These are phyloP conservation scores for Callitettix versicolor DNA, from an alignment of 1,140 invertebrate genomes.

Conservation along the genomic window DNA sequence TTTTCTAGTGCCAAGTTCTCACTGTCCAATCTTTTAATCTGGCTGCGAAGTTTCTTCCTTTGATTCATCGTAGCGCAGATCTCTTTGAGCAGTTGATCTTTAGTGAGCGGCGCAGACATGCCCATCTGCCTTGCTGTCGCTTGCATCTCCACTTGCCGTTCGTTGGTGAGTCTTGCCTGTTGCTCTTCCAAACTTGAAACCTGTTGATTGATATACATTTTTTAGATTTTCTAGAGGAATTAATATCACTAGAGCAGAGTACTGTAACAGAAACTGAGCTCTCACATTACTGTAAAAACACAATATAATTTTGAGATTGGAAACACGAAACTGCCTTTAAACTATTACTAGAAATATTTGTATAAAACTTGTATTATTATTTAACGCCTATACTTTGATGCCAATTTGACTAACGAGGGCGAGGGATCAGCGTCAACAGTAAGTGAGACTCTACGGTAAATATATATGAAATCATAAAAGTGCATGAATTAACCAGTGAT, in stretches of 20 bases:
- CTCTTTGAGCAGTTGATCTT: constrained; percentile 73
- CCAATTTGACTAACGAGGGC: no score
- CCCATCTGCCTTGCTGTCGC: constrained; percentile 17
- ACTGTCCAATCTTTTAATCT: constrained; percentile 54
- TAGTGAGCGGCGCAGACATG: constrained; percentile 25
- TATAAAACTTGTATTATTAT: no score
- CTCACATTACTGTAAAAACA: no score
- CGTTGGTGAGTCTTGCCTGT: constrained; percentile 15
- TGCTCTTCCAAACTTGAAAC: constrained; percentile 24
- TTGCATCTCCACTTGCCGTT: constrained; percentile 20
- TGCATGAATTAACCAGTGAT: constrained; percentile 1
- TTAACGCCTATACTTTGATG: no score
- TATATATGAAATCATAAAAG: no score
- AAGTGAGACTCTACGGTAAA: no score
- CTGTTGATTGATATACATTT: constrained; percentile 5
- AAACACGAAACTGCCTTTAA: no score
- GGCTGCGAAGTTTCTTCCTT: constrained; percentile 66
- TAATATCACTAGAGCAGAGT: no score
- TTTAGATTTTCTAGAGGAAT: neutral
- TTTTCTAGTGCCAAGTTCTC: constrained; percentile 66
- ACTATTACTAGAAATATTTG: no score
- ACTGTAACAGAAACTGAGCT: no score
- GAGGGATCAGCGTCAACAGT: no score
- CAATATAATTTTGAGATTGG: no score
- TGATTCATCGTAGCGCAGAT: constrained; percentile 71